These are phyloP conservation scores for Cherax quadricarinatus DNA, from an alignment of 1,140 invertebrate species.

Conservation along the genomic window DNA sequence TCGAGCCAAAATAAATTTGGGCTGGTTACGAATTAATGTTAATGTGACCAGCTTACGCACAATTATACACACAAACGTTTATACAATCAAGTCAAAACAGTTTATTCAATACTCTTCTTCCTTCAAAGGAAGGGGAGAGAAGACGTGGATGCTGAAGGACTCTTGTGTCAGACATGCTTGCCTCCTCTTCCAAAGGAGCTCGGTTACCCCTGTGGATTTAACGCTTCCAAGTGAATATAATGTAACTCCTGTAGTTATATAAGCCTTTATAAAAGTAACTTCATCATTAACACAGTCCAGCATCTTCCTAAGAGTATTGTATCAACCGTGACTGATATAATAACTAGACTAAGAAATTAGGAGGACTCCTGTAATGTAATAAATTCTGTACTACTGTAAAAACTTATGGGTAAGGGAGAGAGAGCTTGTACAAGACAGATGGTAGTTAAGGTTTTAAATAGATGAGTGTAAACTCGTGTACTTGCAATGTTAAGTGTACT, in stretches of 20 bases:
- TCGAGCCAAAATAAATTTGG: not conserved
- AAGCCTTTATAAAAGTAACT: no score
- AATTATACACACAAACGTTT: not conserved
- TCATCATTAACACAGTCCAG: no score
- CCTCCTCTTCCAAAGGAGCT: no score
- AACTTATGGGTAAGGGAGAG: constrained; percentile 4
- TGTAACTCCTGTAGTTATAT: no score
- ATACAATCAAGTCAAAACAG: not conserved
- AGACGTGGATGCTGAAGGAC: no score
- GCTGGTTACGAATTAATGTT: not conserved
- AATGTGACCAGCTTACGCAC: constrained; percentile 5
- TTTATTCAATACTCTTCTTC: not conserved
- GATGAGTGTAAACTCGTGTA: no score
- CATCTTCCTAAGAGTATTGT: not conserved
- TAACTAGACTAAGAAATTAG: not conserved
- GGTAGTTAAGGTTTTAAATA: not conserved
- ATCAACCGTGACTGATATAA: not conserved
- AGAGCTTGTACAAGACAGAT: not conserved
- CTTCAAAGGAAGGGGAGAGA: no score
- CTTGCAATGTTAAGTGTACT: no score
- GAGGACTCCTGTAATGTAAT: not conserved
- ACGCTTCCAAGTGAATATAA: no score
- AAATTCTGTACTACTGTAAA: not conserved
- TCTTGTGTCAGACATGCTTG: no score
- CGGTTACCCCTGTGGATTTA: no score